Percentiles rank a stretch among this genome's conserved stretches.
Evolutionary conservation across 2,113 vertebrate species (phyloP).

Genomic region (Uropsilus gracilis): DNA sequence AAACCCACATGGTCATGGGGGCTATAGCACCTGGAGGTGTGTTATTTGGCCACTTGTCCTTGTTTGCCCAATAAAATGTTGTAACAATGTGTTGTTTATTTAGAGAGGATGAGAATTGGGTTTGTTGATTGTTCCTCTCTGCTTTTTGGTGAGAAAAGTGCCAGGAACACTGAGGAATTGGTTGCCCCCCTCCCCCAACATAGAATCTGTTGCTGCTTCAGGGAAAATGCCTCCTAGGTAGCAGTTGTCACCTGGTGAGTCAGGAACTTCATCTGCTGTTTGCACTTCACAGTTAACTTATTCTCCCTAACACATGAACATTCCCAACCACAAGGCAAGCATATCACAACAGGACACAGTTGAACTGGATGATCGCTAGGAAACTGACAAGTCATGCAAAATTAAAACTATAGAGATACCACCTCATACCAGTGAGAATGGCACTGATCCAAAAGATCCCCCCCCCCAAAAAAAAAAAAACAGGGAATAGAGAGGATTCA

Average conservation of each 20-base stretch:
- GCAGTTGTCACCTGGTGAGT: neutral
- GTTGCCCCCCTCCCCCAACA: accelerated
- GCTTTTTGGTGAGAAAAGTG: neutral
- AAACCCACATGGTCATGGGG: too few species aligned
- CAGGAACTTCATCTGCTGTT: neutral
- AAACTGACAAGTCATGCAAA: neutral
- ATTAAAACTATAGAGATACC: too few species aligned
- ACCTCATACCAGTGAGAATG: too few species aligned
- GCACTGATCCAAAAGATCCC: too few species aligned
- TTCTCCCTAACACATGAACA: neutral
- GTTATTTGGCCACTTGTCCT: neutral
- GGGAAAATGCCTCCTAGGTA: neutral
- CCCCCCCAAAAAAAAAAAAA: too few species aligned
- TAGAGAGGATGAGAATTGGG: neutral
- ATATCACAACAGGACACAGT: neutral
- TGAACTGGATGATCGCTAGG: neutral
- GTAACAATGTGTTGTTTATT: neutral
- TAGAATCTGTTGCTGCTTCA: neutral
- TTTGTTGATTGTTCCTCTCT: neutral
- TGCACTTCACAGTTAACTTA: neutral
- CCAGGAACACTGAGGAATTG: neutral
- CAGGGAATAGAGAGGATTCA: too few species aligned
- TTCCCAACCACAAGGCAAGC: neutral
- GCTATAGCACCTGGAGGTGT: neutral
- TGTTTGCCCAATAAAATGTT: neutral